A percentile compares a stretch with the other conserved stretches of the same genome.
phyloP scores from a whole-genome alignment of 1,140 invertebrate species.

The Brachystomella parvula region DNA sequence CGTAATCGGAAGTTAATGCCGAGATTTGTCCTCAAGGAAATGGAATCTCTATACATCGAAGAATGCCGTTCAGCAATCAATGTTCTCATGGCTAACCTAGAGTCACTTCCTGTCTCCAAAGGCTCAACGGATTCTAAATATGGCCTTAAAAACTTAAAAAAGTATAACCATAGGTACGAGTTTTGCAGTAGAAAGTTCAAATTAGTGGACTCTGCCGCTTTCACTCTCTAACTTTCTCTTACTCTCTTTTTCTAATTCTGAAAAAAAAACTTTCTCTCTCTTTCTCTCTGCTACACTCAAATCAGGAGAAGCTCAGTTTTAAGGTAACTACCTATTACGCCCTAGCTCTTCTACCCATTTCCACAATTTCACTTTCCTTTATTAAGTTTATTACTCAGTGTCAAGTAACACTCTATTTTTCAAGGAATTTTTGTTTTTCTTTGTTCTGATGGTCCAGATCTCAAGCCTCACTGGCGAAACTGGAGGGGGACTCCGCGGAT shows the following conservation, averaged over 20 bases:
- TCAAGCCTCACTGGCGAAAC: conserved; percentile 84
- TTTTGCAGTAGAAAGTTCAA: conserved; percentile 18
- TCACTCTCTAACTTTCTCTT: conserved; percentile 26
- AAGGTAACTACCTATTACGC: conserved; percentile 34
- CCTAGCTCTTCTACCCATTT: not conserved
- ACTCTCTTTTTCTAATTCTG: too few relatives aligned
- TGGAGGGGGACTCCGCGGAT: conserved; percentile 84
- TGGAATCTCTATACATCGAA: conserved; percentile 98
- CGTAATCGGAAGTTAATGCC: conserved; percentile 96
- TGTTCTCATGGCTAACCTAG: conserved; percentile 95
- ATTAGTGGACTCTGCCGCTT: not conserved
- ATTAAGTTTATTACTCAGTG: not conserved
- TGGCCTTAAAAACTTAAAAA: conserved; percentile 87
- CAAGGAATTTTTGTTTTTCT: conserved; percentile 34
- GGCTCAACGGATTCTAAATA: conserved; percentile 95
- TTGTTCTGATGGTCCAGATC: conserved; percentile 54
- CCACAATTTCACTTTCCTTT: not conserved
- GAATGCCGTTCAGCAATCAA: conserved; percentile 97
- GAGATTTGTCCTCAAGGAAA: conserved; percentile 98
- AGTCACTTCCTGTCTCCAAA: conserved; percentile 96
- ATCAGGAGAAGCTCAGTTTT: conserved; percentile 39
- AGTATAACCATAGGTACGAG: conserved; percentile 86
- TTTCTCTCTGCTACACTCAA: conserved; percentile 25
- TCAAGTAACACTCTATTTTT: conserved; percentile 30
- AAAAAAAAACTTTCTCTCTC: too few relatives aligned